These are phyloP conservation scores for Drosophila nr. perissopoda DNA, from an alignment of 2,888 invertebrate genomes.

Conservation along the genomic window DNA sequence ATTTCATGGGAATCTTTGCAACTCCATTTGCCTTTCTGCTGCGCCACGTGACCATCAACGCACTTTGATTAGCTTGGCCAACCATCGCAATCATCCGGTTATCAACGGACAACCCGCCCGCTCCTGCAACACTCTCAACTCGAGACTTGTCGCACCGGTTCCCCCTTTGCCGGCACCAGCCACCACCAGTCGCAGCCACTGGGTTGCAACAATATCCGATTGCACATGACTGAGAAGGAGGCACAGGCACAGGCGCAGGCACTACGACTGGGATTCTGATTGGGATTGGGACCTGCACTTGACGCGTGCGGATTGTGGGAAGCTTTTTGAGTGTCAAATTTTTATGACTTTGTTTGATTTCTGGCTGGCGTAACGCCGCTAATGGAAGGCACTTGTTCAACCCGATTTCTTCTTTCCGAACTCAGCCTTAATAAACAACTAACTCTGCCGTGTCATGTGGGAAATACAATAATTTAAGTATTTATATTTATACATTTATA, in stretches of 20 bases:
- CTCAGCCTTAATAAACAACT: not conserved
- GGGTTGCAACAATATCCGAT: constrained; percentile 72
- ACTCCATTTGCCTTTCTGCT: constrained; percentile 44
- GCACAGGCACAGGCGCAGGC: not conserved
- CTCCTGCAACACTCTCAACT: constrained; percentile 24
- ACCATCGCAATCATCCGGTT: constrained; percentile 36
- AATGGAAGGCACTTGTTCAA: constrained; percentile 79
- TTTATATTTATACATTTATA: not conserved
- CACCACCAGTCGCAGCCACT: constrained; percentile 28
- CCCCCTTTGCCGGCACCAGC: constrained; percentile 17
- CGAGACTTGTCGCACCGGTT: constrained; percentile 22
- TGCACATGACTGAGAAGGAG: constrained; percentile 48
- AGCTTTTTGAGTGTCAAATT: constrained; percentile 75
- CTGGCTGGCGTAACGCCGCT: constrained; percentile 68
- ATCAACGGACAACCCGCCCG: constrained; percentile 35
- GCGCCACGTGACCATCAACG: constrained; percentile 78
- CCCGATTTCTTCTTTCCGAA: constrained; percentile 52
- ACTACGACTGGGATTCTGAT: constrained; percentile 6
- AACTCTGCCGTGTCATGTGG: constrained; percentile 40
- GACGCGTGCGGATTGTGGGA: constrained; percentile 77
- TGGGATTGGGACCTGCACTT: constrained; percentile 45
- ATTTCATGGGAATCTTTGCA: constrained; percentile 69
- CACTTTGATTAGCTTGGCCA: constrained; percentile 79
- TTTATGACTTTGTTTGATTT: constrained; percentile 82
- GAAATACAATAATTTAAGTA: constrained; percentile 7